Percentiles rank a stretch among this genome's conserved stretches.
Evolutionary conservation across 2,888 invertebrate species (phyloP).

Genomic region (Anaspis maculata): DNA sequence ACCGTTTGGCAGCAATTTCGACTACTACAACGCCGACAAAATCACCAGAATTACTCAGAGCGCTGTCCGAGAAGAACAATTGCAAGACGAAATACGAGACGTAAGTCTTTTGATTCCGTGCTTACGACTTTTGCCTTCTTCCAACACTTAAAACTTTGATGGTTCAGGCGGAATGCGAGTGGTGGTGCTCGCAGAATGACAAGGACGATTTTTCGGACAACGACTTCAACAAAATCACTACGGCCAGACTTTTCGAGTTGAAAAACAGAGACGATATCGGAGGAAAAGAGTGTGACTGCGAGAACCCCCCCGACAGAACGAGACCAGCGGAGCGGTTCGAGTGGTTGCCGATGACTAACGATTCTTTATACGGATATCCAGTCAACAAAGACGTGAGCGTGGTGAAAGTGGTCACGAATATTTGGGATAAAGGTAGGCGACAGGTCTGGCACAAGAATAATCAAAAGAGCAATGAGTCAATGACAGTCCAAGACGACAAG

Average conservation of each 20-base stretch:
- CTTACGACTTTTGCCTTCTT: too few relatives aligned
- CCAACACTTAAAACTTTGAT: too few relatives aligned
- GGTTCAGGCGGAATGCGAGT: too few relatives aligned
- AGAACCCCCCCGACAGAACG: constrained; percentile 13
- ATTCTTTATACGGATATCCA: constrained; percentile 64
- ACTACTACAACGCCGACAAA: constrained; percentile 62
- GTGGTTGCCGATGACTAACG: constrained; percentile 51
- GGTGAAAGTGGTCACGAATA: constrained; percentile 89
- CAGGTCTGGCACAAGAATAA: too few relatives aligned
- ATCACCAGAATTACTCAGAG: constrained; percentile 45
- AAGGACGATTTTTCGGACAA: too few relatives aligned
- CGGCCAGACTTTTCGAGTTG: too few relatives aligned
- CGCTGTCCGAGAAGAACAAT: constrained; percentile 20
- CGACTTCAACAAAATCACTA: too few relatives aligned
- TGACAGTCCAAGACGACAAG: too few relatives aligned
- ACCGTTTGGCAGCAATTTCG: constrained; percentile 45
- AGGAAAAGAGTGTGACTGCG: constrained; percentile 22
- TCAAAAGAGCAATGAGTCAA: too few relatives aligned
- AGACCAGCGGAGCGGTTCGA: constrained; percentile 45
- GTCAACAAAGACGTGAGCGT: constrained; percentile 73
- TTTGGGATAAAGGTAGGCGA: constrained; percentile 82
- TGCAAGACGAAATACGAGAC: constrained; percentile 21
- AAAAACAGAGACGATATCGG: too few relatives aligned
- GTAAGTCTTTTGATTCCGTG: too few relatives aligned
- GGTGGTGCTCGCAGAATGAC: too few relatives aligned